These are phyloP conservation scores for Synanthedon myopaeformis DNA, from an alignment of 2,888 invertebrate species.

Conservation along the genomic window DNA sequence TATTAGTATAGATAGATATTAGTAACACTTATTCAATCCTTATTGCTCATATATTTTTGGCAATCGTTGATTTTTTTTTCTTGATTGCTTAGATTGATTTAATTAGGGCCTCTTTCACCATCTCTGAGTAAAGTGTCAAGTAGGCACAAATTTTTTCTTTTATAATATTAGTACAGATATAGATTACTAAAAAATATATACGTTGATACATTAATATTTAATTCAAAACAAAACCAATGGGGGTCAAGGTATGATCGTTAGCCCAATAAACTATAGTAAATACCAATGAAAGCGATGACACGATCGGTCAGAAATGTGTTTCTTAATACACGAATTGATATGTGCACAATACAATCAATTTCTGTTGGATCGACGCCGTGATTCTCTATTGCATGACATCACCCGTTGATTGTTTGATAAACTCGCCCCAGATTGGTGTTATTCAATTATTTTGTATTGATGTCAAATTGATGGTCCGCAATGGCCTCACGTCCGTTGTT, in stretches of 20 bases:
- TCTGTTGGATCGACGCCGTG: constrained; percentile 14
- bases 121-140: too few species aligned
- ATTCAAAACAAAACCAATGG: neutral
- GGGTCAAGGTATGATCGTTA: neutral
- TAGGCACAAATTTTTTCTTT: too few species aligned
- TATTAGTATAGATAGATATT: too few species aligned
- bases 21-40: too few species aligned
- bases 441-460: constrained; percentile 58
- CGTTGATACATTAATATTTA: neutral
- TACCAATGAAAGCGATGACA: constrained; percentile 33
- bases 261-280: constrained; percentile 6
- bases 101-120: too few species aligned
- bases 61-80: too few species aligned
- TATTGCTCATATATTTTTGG: too few species aligned
- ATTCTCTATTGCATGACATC: constrained; percentile 30
- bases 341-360: constrained; percentile 37
- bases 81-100: too few species aligned
- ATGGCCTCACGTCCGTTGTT: neutral
- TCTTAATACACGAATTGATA: constrained; percentile 40
- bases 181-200: too few species aligned
- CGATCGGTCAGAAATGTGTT: constrained; percentile 23
- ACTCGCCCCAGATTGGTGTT: constrained; percentile 41
- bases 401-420: constrained; percentile 33
- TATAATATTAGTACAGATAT: neutral
- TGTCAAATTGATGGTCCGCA: constrained; percentile 36